Conservation (phyloP, 2,888 invertebrate species). For the Galerucella calmariensis region DNA sequence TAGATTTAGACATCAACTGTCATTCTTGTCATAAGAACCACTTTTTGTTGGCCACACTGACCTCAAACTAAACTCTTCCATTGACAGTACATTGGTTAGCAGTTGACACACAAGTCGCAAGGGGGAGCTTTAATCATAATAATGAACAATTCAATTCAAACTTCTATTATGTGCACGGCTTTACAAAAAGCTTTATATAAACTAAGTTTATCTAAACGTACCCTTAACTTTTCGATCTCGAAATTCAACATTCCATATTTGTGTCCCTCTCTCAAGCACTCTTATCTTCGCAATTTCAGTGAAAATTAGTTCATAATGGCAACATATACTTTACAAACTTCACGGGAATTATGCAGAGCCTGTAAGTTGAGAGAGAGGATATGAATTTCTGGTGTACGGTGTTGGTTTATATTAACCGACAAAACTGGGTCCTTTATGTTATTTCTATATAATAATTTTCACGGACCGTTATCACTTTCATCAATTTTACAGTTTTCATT, state of each 20-base stretch:
- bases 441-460: constrained; percentile 1
- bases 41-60: too few relatives aligned
- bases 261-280: neutral
- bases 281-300: constrained; percentile 10
- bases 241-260: constrained; percentile 14
- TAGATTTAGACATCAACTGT: too few relatives aligned
- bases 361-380: neutral
- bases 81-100: too few relatives aligned
- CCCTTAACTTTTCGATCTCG: constrained; percentile 1
- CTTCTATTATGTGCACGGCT: neutral
- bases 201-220: neutral
- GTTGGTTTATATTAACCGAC: constrained; percentile 1
- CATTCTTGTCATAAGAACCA: too few relatives aligned
- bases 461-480: neutral
- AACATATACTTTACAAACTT: constrained; percentile 18
- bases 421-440: neutral
- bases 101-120: too few relatives aligned
- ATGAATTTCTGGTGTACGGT: neutral
- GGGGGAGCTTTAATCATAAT: too few relatives aligned
- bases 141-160: neutral
- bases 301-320: constrained; percentile 19
- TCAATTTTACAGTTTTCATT: too few relatives aligned
- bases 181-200: constrained; percentile 9
- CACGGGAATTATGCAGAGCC: neutral
- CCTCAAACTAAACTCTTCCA: too few relatives aligned